Evolutionary conservation across 2,797 vertebrate genomes (phyloP).

Genomic region (Myotis vivesi): DNA sequence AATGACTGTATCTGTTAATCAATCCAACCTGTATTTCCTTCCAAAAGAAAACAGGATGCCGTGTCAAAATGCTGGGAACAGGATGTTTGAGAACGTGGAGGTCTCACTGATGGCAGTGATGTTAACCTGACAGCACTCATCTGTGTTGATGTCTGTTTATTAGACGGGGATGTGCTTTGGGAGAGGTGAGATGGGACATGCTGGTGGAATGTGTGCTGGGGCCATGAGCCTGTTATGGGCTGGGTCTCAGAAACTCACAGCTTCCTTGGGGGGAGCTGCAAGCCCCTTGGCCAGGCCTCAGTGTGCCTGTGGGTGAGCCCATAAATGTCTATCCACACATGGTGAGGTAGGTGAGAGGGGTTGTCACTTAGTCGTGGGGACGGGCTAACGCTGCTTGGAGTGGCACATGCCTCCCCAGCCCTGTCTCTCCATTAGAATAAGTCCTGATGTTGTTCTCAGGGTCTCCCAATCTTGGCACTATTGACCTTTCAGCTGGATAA

Average conservation of each 20-base stretch:
- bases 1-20: conserved; percentile 80
- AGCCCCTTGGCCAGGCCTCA: neutral
- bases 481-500: neutral
- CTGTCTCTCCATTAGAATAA: neutral
- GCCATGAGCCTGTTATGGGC: neutral
- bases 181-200: neutral
- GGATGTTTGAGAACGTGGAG: conserved; percentile 52
- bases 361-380: fast-evolving
- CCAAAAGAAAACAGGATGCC: conserved; percentile 72
- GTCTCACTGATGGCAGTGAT: neutral
- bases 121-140: neutral
- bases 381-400: neutral
- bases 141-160: neutral
- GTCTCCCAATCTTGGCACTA: neutral
- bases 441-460: neutral
- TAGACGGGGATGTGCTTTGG: neutral
- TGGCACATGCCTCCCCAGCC: neutral
- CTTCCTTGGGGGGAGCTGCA: neutral
- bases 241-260: neutral
- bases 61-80: conserved; percentile 22
- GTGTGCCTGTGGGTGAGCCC: neutral
- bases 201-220: neutral
- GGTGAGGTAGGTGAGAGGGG: neutral
- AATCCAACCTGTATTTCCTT: conserved; percentile 81
- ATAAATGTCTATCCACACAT: neutral